A percentile compares a stretch with the other conserved stretches of the same genome.
phyloP scores from a whole-genome alignment of 2,888 invertebrate genomes.

The Charanyca ferruginea region DNA sequence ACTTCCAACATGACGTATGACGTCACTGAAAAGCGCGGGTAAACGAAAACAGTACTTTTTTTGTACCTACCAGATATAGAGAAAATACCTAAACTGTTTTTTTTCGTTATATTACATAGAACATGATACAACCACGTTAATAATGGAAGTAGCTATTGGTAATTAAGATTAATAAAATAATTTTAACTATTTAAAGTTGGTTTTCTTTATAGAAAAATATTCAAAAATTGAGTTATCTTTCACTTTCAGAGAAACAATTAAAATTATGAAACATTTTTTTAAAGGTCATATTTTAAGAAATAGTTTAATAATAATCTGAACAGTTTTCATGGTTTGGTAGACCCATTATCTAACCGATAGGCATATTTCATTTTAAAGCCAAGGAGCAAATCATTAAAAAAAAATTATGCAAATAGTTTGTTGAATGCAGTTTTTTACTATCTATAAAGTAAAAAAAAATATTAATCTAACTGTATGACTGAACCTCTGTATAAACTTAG shows the following conservation, averaged over 20 bases:
- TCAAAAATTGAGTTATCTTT: too few relatives aligned
- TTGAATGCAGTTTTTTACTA: neutral
- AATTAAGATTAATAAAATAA: slow-evolving; percentile 25
- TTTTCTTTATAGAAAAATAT: too few relatives aligned
- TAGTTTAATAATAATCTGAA: neutral
- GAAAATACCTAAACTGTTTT: neutral
- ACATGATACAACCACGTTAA: too few relatives aligned
- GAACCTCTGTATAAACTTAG: too few relatives aligned
- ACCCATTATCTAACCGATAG: too few relatives aligned
- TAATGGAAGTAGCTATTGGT: slow-evolving; percentile 10
- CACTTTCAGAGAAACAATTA: too few relatives aligned
- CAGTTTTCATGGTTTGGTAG: neutral
- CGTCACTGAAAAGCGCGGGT: slow-evolving; percentile 5
- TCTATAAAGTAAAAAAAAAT: slow-evolving; percentile 2
- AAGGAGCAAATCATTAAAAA: slow-evolving; percentile 21
- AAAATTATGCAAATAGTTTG: slow-evolving; percentile 25
- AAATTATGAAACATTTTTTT: too few relatives aligned
- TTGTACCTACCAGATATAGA: neutral
- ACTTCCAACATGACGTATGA: slow-evolving; percentile 20
- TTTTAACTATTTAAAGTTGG: too few relatives aligned
- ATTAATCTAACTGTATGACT: neutral
- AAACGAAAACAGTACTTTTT: neutral
- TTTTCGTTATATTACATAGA: slow-evolving; percentile 25
- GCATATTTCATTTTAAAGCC: slow-evolving; percentile 11
- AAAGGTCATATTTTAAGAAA: neutral